Conservation (phyloP, 2,888 invertebrate genomes). For the Folsomia candida region DNA sequence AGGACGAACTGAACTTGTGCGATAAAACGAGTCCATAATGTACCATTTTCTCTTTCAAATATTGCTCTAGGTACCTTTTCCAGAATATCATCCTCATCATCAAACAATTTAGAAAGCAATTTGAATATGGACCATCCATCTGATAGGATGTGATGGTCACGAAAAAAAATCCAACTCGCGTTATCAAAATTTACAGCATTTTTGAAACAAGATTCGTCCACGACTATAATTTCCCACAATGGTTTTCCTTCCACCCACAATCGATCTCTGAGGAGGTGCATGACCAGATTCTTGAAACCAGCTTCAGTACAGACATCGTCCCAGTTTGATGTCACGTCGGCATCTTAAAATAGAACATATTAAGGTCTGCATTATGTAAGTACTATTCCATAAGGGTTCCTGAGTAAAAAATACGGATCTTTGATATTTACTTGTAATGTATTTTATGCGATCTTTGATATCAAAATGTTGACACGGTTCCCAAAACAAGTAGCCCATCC, state of each 20-base stretch:
- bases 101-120: not conserved
- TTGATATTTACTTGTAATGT: not conserved
- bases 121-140: not conserved
- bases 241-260: not conserved
- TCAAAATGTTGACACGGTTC: not conserved
- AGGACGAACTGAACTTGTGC: not conserved
- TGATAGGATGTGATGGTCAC: not conserved
- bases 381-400: too few relatives aligned
- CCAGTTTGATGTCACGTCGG: too few relatives aligned
- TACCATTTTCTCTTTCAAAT: not conserved
- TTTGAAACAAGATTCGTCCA: too few relatives aligned
- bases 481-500: not conserved
- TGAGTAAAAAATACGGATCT: too few relatives aligned
- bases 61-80: not conserved
- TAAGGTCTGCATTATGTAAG: too few relatives aligned
- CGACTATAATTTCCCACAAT: not conserved
- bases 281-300: too few relatives aligned
- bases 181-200: not conserved
- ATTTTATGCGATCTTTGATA: not conserved
- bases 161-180: not conserved
- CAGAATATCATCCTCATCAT: not conserved
- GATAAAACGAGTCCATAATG: not conserved
- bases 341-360: too few relatives aligned
- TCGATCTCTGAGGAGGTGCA: not conserved
- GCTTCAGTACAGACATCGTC: too few relatives aligned